A percentile compares a stretch with the other conserved stretches of the same genome.
phyloP scores from a whole-genome alignment of 2,888 invertebrate species.

The Fragum whitleyi region DNA sequence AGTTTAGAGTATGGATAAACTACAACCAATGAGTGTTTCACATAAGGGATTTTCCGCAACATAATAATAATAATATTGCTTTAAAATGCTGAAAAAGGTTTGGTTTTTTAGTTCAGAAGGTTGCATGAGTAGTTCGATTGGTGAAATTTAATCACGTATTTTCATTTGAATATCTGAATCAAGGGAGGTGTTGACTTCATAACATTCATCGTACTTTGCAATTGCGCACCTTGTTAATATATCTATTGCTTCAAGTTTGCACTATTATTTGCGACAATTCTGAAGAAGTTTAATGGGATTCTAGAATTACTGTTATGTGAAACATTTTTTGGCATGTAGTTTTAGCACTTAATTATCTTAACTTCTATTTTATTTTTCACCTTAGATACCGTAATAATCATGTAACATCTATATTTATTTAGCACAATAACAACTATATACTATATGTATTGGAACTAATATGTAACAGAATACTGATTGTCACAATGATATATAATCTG shows the following conservation, averaged over 20 bases:
- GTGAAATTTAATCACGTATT: no score
- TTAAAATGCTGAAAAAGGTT: no score
- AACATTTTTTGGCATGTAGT: slow-evolving; percentile 21
- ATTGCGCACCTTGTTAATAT: slow-evolving; percentile 4
- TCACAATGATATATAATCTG: background rate
- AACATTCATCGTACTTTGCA: background rate
- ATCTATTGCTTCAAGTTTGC: background rate
- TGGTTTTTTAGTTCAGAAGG: no score
- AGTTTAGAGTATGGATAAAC: no score
- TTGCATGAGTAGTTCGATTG: no score
- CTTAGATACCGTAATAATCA: slow-evolving; percentile 6
- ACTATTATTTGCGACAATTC: slow-evolving; percentile 5
- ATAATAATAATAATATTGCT: no score
- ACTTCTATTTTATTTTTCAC: slow-evolving; percentile 8
- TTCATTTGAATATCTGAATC: no score
- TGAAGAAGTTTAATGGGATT: background rate
- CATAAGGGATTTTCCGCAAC: no score
- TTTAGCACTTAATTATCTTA: slow-evolving; percentile 8
- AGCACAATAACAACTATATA: slow-evolving; percentile 1
- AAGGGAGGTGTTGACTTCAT: background rate
- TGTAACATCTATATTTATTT: background rate
- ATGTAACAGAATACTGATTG: background rate
- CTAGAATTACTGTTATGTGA: background rate
- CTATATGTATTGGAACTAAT: slow-evolving; percentile 8
- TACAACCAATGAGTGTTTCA: no score